Percentiles rank a stretch among this genome's conserved stretches.
These are phyloP conservation scores for Scolanthus callimorphus DNA, from an alignment of 92 coral and sea anemone species.

Conservation along the genomic window DNA sequence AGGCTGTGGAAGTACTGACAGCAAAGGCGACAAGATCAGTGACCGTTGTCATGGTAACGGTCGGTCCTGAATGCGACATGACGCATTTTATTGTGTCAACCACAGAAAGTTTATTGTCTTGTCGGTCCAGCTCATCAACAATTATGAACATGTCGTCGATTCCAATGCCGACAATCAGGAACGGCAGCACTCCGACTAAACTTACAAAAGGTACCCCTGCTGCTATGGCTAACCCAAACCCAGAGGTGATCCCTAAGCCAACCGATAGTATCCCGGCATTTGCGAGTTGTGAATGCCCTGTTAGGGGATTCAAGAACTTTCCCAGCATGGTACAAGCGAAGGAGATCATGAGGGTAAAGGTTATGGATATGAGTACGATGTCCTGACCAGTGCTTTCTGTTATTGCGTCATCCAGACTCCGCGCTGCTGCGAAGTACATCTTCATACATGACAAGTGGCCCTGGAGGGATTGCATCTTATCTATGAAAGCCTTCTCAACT, in stretches of 20 bases:
- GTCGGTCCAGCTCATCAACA: conserved; percentile 59
- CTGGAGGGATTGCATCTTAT: conserved; percentile 28
- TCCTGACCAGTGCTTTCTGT: conserved; percentile 83
- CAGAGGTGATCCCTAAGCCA: conserved; percentile 63
- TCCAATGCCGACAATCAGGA: conserved; percentile 72
- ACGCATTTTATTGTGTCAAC: conserved; percentile 59
- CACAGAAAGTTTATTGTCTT: conserved; percentile 37
- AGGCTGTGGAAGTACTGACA: conserved; percentile 61
- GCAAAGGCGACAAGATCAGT: conserved; percentile 83
- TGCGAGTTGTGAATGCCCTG: conserved; percentile 60
- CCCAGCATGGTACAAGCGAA: conserved; percentile 65
- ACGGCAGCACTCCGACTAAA: conserved; percentile 73
- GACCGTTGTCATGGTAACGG: conserved; percentile 74
- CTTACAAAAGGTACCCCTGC: conserved; percentile 55
- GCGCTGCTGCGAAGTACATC: conserved; percentile 48
- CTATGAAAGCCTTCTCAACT: conserved; percentile 62
- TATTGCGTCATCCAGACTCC: conserved; percentile 83
- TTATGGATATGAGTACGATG: conserved; percentile 40
- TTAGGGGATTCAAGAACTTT: conserved; percentile 60
- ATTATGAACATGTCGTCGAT: conserved; percentile 84
- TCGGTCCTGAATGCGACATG: conserved; percentile 70
- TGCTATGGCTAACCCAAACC: conserved; percentile 59
- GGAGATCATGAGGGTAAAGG: conserved; percentile 59
- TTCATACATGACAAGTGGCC: conserved; percentile 36
- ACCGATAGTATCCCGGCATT: conserved; percentile 66